Evolutionary conservation across 2,888 invertebrate species (phyloP), one percentile per base, ranked within the genome.

Genomic region (Drosophila neutralis): DNA sequence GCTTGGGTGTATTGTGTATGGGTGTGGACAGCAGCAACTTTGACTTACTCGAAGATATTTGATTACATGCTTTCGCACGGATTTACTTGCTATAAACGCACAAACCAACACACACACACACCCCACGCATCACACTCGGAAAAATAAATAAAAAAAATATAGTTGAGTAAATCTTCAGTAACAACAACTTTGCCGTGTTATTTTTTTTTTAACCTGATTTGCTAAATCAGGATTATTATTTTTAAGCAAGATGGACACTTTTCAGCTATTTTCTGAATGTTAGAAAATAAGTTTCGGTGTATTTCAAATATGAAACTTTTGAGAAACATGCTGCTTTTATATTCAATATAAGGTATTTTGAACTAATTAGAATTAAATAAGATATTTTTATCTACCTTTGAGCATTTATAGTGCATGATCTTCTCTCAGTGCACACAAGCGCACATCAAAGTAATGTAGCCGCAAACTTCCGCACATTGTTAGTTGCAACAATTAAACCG

Each of bases 381-480:
- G 6, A 21, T 13, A 21, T 42, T 21, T 24, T 45, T 7, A 15
- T 21, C 7, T 0, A 45, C 2, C 4, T 13, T 21, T 1, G 4
- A 1, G 21, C 4, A 45, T 15, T 24, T 45, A 45, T 7, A 15
- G 45, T 24, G 18, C 4, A 38, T 38, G 7, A 35, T 29, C 2
- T 56, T 38, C 18, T 27, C n/a, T 31, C 31, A 57, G 57, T 57
- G 57, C 11, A 31, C 27, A 18, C 2, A 40, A 6, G 4, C 24
- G 29, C 29, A 40, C 31, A 31, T 21, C 57, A 57, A n/a, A 57
- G 42, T 15, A 24, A 36, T 56, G 21, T 63, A 18, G 29, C 76
- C 72, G 27, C 80, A 72, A 67, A 68, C 88, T 84, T 84, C 86
- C 86, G 88, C 76, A 80, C 80, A 84, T 84, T 84, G 87, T 82